phyloP scores from a whole-genome alignment of 2,888 invertebrate species.

The Sycophila texana region DNA sequence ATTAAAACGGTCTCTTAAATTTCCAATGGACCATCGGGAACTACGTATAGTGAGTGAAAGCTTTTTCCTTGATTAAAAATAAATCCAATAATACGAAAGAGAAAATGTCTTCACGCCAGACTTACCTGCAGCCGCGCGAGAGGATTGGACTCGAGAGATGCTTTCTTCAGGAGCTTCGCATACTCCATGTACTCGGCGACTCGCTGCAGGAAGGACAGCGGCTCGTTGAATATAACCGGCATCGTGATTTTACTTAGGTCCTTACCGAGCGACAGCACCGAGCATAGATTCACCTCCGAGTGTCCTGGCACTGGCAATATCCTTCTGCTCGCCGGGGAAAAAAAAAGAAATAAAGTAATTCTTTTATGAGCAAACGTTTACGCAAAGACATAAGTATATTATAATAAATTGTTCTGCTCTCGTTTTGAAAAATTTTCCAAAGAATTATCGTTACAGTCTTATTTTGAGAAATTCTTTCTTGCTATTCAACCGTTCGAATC shows the following conservation, averaged over 20 bases:
- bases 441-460: too few relatives aligned
- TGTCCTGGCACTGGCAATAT: conserved; percentile 72
- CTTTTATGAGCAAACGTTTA: too few relatives aligned
- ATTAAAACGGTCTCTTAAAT: too few relatives aligned
- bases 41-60: too few relatives aligned
- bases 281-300: conserved; percentile 73
- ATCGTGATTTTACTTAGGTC: conserved; percentile 97
- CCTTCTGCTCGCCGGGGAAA: conserved; percentile 62
- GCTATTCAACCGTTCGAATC: too few relatives aligned
- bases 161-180: conserved; percentile 84
- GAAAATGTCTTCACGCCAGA: neutral
- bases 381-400: too few relatives aligned
- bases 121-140: conserved; percentile 87
- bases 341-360: too few relatives aligned
- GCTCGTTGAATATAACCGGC: conserved; percentile 98
- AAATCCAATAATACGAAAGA: neutral
- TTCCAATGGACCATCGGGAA: too few relatives aligned
- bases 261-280: conserved; percentile 80
- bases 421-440: too few relatives aligned
- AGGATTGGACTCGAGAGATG: conserved; percentile 87
- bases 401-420: too few relatives aligned
- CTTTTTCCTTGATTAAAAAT: neutral
- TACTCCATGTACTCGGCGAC: conserved; percentile 97
- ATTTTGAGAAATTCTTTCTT: too few relatives aligned
- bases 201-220: conserved; percentile 94